Base-by-base conservation (phyloP, 2,888 invertebrate genomes). In the Metacarcinus magister region DNA sequence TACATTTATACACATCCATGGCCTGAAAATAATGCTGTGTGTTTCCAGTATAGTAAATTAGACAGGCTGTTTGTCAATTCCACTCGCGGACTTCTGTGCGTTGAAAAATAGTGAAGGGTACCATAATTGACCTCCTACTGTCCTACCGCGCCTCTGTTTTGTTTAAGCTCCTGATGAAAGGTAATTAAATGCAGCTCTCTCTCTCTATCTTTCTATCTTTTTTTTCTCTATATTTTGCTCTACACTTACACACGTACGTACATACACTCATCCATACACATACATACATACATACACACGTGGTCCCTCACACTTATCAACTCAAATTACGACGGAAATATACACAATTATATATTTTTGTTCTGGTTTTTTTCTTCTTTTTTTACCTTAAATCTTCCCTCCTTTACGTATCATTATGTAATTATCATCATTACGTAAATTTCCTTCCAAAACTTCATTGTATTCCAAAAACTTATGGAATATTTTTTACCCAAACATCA, bases 31-130 rank as follows among this genome's bases (percentile, higher is more conserved):
- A 82, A 82, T 82, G 82, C 82, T 23, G 82, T 32, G 32, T 82
- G 82, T 82, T 82, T 82, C 82, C 82, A 82, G 10, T 82, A 32
- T 32, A 82, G 82, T 82, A 82, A 82, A 82, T 82, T 82, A 82
- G 82, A 82, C 82, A 32, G 28, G 32, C 82, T 32, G 82, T 82
- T 82, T 82, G 82, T 82, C 82, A 82, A 82, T 82, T 82, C 82
- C 82, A 82, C 32, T 8, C 32, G 82, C 82, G 82, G 32, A 82
- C 82, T 82, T 82, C 8, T 13, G 82, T 7, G 28, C 82, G 32
- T 82, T 28, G 82, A 82, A 82, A 82, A 82, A 82, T 82, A 32
- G 8, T 32, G 82, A 82, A 82, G 82, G 28, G 32, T 32, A 82
- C 19, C 82, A 82, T 32, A 82, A 82, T 82, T 82, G 82, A 82